Evolutionary conservation across 2,888 invertebrate genomes (phyloP).

Genomic region (Serripes groenlandicus): DNA sequence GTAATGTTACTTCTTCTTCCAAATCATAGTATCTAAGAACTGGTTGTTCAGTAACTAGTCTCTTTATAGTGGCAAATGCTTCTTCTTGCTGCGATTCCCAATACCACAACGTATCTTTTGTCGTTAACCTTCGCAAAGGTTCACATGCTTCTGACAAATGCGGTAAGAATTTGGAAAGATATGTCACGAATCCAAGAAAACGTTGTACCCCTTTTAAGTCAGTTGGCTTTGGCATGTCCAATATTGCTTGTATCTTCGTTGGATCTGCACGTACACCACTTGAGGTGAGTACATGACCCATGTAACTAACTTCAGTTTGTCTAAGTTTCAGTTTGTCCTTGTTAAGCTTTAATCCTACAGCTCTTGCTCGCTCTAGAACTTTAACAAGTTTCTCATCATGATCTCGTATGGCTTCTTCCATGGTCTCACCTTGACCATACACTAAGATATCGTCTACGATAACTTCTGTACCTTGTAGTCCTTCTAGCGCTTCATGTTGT

Average conservation of each 20-base stretch:
- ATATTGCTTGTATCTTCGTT: conserved; percentile 56
- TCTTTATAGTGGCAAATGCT: conserved; percentile 39
- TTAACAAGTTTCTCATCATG: conserved; percentile 53
- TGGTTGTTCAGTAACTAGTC: conserved; percentile 32
- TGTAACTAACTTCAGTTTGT: conserved; percentile 46
- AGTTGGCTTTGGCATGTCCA: conserved; percentile 57
- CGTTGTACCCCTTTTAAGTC: conserved; percentile 48
- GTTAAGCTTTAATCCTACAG: conserved; percentile 40
- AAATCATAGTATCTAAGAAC: conserved; percentile 52
- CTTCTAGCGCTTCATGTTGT: conserved; percentile 63
- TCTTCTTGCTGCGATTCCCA: conserved; percentile 55
- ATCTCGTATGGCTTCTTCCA: conserved; percentile 48
- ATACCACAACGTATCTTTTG: conserved; percentile 42
- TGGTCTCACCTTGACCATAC: conserved; percentile 50
- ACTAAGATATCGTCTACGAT: conserved; percentile 70
- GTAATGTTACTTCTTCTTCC: conserved; percentile 44
- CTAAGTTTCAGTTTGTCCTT: conserved; percentile 54
- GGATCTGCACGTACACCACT: conserved; percentile 55
- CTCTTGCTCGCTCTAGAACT: conserved; percentile 44
- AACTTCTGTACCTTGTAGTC: conserved; percentile 55
- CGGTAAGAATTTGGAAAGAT: conserved; percentile 64
- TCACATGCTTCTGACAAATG: conserved; percentile 56
- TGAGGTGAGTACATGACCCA: conserved; percentile 61
- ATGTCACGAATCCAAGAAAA: conserved; percentile 62
- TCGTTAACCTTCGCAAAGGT: conserved; percentile 59